Conservation (phyloP, 1,140 invertebrate genomes). For the Vanessa atalanta region DNA sequence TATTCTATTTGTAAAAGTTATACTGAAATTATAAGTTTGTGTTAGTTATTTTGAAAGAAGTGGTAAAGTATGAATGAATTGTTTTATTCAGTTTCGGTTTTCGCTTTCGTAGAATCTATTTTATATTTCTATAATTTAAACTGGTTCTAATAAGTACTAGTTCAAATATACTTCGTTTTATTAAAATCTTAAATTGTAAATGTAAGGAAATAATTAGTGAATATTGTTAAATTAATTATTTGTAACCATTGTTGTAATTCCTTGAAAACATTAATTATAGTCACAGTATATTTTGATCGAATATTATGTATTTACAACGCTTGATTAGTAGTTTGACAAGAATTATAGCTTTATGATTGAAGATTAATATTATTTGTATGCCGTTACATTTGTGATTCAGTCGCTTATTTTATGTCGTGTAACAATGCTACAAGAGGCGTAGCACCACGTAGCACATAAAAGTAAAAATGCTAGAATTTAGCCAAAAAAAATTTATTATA, state of each 20-base stretch:
- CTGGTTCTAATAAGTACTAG: no score
- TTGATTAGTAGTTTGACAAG: background rate
- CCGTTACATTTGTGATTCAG: slow-evolving; percentile 2
- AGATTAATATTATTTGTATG: slow-evolving; percentile 19
- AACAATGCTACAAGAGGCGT: slow-evolving; percentile 12
- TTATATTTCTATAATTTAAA: no score
- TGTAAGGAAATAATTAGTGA: no score
- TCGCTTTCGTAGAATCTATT: background rate
- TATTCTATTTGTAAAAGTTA: background rate
- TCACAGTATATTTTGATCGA: no score
- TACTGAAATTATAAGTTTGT: background rate
- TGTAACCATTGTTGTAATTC: no score
- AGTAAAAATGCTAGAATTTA: background rate
- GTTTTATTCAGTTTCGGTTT: background rate
- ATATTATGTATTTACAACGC: background rate
- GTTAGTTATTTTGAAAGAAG: background rate
- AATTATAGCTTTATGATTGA: background rate
- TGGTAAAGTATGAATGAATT: background rate
- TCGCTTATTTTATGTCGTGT: slow-evolving; percentile 14
- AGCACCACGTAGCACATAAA: slow-evolving; percentile 6
- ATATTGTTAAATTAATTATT: no score
- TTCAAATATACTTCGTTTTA: no score
- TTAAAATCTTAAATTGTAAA: no score
- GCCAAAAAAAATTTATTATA: no score
- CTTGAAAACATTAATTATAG: no score